Evolutionary conservation across 64 coral and sea anemone species (phyloP).

Genomic region (Catalaphyllia jardinei): DNA sequence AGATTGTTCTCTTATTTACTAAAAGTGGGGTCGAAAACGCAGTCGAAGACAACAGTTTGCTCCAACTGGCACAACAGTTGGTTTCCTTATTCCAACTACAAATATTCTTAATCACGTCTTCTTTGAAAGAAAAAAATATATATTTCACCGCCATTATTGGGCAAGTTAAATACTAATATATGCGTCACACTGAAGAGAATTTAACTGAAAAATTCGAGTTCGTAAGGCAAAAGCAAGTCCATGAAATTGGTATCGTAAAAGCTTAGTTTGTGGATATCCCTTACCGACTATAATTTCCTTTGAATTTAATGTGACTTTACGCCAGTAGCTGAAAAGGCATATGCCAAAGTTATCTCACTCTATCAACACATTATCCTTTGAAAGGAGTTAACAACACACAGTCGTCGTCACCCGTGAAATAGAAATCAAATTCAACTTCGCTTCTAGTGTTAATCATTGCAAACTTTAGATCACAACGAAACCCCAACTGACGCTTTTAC

Average conservation of each 20-base stretch:
- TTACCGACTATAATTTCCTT: background rate
- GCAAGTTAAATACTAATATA: constrained; percentile 32
- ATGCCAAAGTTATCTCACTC: background rate
- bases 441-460: background rate
- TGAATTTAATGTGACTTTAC: background rate
- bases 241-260: background rate
- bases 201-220: constrained; percentile 7
- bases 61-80: no score
- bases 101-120: background rate
- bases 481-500: background rate
- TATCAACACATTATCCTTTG: background rate
- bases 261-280: background rate
- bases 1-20: no score
- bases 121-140: background rate
- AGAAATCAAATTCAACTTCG: background rate
- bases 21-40: no score
- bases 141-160: background rate
- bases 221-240: background rate
- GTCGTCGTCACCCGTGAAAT: background rate
- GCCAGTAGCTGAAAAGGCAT: background rate
- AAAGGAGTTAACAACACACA: background rate
- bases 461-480: background rate
- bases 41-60: no score
- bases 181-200: constrained; percentile 22
- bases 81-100: no score